Evolutionary conservation across 2,797 vertebrate species (phyloP).

Genomic region (Syndactyla subalaris): DNA sequence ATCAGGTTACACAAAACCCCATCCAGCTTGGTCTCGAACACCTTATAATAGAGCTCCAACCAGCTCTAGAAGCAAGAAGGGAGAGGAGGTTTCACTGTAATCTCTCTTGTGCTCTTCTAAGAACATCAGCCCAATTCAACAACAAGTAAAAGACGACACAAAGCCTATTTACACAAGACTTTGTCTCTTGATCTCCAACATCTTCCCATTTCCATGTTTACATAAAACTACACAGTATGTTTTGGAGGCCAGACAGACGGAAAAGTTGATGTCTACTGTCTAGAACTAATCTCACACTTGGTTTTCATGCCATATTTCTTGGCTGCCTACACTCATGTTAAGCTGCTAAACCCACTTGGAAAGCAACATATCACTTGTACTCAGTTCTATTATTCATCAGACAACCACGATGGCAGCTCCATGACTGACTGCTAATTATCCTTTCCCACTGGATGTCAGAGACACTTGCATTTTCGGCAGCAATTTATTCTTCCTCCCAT

Average conservation of each 20-base stretch:
- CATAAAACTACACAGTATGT: background rate
- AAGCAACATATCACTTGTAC: conserved; percentile 4
- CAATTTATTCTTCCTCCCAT: conserved; percentile 34
- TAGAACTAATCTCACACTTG: conserved; percentile 23
- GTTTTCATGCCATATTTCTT: conserved; percentile 26
- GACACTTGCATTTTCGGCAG: background rate
- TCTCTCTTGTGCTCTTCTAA: background rate
- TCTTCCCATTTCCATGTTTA: background rate
- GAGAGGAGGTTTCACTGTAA: background rate
- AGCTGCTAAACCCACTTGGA: conserved; percentile 54
- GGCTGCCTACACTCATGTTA: conserved; percentile 24
- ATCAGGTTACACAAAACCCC: background rate
- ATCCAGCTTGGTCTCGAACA: background rate
- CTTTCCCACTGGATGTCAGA: background rate
- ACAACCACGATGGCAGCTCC: conserved; percentile 28
- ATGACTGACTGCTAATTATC: conserved; percentile 58
- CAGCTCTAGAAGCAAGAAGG: background rate
- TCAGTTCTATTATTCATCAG: conserved; percentile 61
- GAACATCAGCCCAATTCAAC: background rate
- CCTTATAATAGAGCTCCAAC: background rate
- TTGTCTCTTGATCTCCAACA: background rate
- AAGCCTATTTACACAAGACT: background rate
- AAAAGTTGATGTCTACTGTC: background rate
- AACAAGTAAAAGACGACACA: background rate
- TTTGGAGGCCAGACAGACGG: background rate